Evolutionary conservation across 2,888 invertebrate genomes (phyloP).

Genomic region (Chromoteleia sp.): DNA sequence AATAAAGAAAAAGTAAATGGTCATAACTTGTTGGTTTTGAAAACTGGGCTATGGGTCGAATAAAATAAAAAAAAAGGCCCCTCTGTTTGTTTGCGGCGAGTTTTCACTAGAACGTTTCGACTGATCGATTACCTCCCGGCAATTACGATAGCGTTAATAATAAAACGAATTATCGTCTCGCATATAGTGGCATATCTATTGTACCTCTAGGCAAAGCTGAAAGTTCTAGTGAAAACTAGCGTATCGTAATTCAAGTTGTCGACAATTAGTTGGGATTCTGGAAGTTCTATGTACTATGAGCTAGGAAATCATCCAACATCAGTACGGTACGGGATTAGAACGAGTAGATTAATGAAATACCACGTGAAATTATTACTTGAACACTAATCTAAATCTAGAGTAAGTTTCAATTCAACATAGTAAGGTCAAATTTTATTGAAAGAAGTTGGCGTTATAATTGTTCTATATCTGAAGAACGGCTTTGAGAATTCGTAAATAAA

Average conservation of each 20-base stretch:
- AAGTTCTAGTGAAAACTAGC: slow-evolving; percentile 81
- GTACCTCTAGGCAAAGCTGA: slow-evolving; percentile 35
- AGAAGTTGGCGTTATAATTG: slow-evolving; percentile 31
- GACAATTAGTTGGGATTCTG: slow-evolving; percentile 64
- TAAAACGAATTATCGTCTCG: slow-evolving; percentile 42
- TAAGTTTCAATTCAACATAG: slow-evolving; percentile 52
- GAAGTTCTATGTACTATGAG: slow-evolving; percentile 81
- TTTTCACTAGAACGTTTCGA: slow-evolving; percentile 79
- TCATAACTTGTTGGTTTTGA: not conserved
- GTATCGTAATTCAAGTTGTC: slow-evolving; percentile 67
- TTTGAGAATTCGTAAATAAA: slow-evolving; percentile 18
- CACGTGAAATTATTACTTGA: slow-evolving; percentile 61
- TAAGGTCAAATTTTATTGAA: slow-evolving; percentile 34
- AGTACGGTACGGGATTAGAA: slow-evolving; percentile 75
- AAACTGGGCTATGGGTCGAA: slow-evolving; percentile 73
- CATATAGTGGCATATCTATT: slow-evolving; percentile 36
- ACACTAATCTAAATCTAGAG: slow-evolving; percentile 65
- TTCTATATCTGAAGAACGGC: not conserved
- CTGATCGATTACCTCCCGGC: not conserved
- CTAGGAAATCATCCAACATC: slow-evolving; percentile 83
- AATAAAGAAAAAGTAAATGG: slow-evolving; percentile 20
- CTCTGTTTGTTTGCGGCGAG: slow-evolving; percentile 65
- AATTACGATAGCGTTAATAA: slow-evolving; percentile 4
- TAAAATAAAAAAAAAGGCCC: slow-evolving; percentile 29
- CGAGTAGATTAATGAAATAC: slow-evolving; percentile 64